These are phyloP conservation scores for Sphinx pinastri DNA, from an alignment of 2,888 invertebrate genomes.

Conservation along the genomic window DNA sequence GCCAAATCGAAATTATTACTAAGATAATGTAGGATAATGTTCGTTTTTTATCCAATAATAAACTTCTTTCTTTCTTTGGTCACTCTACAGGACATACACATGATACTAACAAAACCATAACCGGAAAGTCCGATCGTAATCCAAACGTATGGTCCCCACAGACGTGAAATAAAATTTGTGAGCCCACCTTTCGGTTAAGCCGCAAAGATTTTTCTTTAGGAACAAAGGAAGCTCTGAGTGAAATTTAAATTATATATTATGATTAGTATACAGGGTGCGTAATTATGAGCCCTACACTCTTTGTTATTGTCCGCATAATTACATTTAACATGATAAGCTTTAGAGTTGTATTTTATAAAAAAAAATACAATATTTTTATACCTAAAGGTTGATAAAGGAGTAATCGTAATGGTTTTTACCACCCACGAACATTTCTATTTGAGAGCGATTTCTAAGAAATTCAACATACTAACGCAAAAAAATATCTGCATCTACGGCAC, in stretches of 20 bases:
- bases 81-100: too few species aligned
- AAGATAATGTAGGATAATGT: too few species aligned
- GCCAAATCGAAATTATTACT: too few species aligned
- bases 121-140: not conserved
- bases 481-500: too few species aligned
- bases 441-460: too few species aligned
- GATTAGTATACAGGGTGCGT: conserved; percentile 32
- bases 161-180: conserved; percentile 50
- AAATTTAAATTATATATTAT: conserved; percentile 36
- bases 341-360: not conserved
- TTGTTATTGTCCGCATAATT: conserved; percentile 24
- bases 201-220: conserved; percentile 37
- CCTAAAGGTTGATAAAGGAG: not conserved
- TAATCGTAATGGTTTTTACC: not conserved
- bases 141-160: conserved; percentile 26
- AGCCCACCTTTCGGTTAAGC: conserved; percentile 36
- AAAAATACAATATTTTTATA: not conserved
- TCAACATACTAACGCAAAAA: too few species aligned
- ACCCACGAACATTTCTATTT: too few species aligned
- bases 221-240: conserved; percentile 31
- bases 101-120: too few species aligned
- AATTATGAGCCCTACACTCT: conserved; percentile 17
- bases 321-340: not conserved
- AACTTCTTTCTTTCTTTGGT: too few species aligned
- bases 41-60: too few species aligned